Base-by-base conservation (phyloP, 2,113 vertebrate species). In the Megaleporinus macrocephalus region DNA sequence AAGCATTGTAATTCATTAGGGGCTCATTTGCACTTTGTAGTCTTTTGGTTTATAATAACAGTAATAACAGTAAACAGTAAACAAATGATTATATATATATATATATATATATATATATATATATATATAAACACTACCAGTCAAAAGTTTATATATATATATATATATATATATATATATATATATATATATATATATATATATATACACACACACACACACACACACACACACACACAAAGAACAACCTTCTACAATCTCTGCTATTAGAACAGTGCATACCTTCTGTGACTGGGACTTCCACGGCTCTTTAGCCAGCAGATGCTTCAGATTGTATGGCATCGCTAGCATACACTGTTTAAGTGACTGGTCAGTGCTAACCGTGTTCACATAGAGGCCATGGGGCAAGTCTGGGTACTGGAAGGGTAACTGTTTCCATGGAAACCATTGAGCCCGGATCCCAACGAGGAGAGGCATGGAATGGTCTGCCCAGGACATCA, bases 231-330 rank as follows among this genome's bases (percentile, higher is more conserved):
- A 7, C 2, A 47, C 7, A 14, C 26, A 7, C 33, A n/a, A 33
- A 26, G 15, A 57, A 57, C 36, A 29, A 27, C 18, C 18, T 44
- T 44, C 6, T 20, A 13, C 61, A 51, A 20, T 70, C 59, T 22
- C 33, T 55, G 55, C 10, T 49, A 49, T 14, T 20, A 70, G 6
- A 49, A 77, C 27, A 82, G 27, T 20, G 6, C 62, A 15, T 89
- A 98, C 98, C 95, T 98, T 99, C 80, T 94, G 93, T 13, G 90
- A 90, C 63, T 97, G 96, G 51, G 92, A 91, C 87, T 95, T 96
- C 98, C 98, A 99, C 0, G 96, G 97, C 29, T 99, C 97, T 89
- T 97, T 98, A 83, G 90, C 84, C 78, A 99, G 90, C 24, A 99
- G 93, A 41, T 92, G 86, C 2, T 82, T 89, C 87, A 98, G 90